Base-by-base conservation (phyloP, 2,888 invertebrate genomes). In the Stenurella melanura region DNA sequence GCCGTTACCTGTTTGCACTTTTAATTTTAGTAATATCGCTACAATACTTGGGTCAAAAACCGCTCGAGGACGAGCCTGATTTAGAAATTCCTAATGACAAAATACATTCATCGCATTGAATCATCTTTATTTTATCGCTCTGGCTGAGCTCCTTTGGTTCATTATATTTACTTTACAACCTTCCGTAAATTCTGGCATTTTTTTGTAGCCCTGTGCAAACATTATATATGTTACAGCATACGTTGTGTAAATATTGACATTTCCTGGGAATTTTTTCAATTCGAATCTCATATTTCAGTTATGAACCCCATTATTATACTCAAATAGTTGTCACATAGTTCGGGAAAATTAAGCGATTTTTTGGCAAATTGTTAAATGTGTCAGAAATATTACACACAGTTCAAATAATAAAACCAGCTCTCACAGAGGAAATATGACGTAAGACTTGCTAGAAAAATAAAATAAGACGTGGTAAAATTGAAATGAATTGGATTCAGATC, bases 201-300 rank as follows among this genome's bases (percentile, higher is more conserved):
- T 26, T 58, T 21, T 58, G 18, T 57, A 58, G 58, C 12, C 19
- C 30, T n/a, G 42, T 54, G 26, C 54, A 67, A 67, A 67, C 26
- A 67, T 21, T 21, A 67, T 67, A 67, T 18, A 67, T 54, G 67
- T 67, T 54, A 50, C 26, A 54, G 15, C 10, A 67, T 54, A 54
- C 2, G 10, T 67, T 42, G n/a, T 54, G 54, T 67, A n/a, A 67
- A 67, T 67, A 67, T 67, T 67, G 64, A 64, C 64, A 19, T 38
- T 54, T 26, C 67, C 42, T 54, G 54, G 21, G 54, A 67, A 54
- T 42, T n/a, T 54, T 26, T 21, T 58, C 21, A 58, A 21, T 21
- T 58, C 3, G 10, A 15, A 56, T 18, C 15, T 56, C 15, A 56
- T 42, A 56, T 56, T 18, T 56, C 18, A 4, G 11, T 56, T 56